Evolutionary conservation across 2,888 invertebrate species (phyloP), one percentile per base, ranked within the genome.

Genomic region (Nipponacmea schrenckii): DNA sequence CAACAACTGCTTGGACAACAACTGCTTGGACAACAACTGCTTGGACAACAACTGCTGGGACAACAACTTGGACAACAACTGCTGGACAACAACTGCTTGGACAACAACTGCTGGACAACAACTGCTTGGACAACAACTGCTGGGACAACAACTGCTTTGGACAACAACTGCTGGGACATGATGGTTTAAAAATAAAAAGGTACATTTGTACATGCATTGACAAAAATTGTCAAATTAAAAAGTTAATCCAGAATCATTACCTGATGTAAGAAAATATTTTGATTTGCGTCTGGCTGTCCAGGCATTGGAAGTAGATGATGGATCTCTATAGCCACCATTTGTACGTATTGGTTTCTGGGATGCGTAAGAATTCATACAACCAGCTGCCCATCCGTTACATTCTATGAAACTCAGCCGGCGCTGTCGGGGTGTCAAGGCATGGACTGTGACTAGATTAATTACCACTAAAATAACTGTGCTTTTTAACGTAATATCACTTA

Each of bases 311-410:
- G 20, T 20, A 24, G 20, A 24, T 10, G 56, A 3, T 24, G 20
- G 10, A 56, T 56, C 56, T 24, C 24, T 24, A 24, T 56, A 56
- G 39, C 39, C 39, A 39, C 39, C 39, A 39, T 39, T 39, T 39
- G 39, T 39, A 8, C 39, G 39, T 39, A 39, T 39, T 56, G 56
- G 24, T 14, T 56, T 56, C 24, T 56, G 56, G 8, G 56, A 56
- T 2, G 56, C 72, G 64, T 68, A 78, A 26, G 74, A 75, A 65
- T 74, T 69, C 12, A 77, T 74, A 70, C 83, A 83, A 4, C 81
- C 79, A 5, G 83, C 80, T 8, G 81, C 83, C 83, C 83, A 83
- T 17, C 83, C 83, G 45, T 74, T 77, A 68, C 83, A 83, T 2
- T 75, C 75, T 63, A 81, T 80, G 66, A 83, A 74, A 20, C 79